A percentile compares a stretch with the other conserved stretches of the same genome.
phyloP scores from a whole-genome alignment of 1,140 invertebrate genomes.

The Marisa cornuarietis region DNA sequence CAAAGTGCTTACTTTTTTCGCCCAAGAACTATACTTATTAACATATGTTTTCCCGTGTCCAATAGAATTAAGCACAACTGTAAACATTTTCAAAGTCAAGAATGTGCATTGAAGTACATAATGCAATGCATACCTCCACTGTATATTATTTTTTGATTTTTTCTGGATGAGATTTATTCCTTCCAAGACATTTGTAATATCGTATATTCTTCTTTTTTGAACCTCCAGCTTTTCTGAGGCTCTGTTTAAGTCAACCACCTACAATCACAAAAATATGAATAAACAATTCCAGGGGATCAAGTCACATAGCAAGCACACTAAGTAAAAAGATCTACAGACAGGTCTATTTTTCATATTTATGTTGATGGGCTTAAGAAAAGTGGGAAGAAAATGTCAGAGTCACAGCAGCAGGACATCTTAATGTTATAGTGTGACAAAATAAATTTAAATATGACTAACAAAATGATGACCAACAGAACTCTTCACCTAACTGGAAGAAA shows the following conservation, averaged over 20 bases:
- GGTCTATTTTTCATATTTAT: neutral
- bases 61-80: no score
- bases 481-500: no score
- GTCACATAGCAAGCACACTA: neutral
- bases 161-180: slow-evolving; percentile 98
- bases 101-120: neutral
- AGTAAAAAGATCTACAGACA: neutral
- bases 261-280: slow-evolving; percentile 21
- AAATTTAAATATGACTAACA: no score
- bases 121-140: slow-evolving; percentile 63
- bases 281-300: neutral
- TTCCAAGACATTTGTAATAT: slow-evolving; percentile 99
- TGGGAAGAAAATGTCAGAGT: neutral
- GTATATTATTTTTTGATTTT: slow-evolving; percentile 97
- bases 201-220: slow-evolving; percentile 95
- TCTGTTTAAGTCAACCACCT: slow-evolving; percentile 69
- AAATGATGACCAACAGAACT: no score
- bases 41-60: no score
- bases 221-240: slow-evolving; percentile 93
- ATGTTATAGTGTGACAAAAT: no score
- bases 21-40: no score
- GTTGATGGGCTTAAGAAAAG: neutral
- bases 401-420: no score
- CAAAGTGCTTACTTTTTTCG: no score
- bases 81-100: no score